These are phyloP conservation scores for Hoplostethus mediterraneus DNA, from an alignment of 2,797 vertebrate species.

Conservation along the genomic window DNA sequence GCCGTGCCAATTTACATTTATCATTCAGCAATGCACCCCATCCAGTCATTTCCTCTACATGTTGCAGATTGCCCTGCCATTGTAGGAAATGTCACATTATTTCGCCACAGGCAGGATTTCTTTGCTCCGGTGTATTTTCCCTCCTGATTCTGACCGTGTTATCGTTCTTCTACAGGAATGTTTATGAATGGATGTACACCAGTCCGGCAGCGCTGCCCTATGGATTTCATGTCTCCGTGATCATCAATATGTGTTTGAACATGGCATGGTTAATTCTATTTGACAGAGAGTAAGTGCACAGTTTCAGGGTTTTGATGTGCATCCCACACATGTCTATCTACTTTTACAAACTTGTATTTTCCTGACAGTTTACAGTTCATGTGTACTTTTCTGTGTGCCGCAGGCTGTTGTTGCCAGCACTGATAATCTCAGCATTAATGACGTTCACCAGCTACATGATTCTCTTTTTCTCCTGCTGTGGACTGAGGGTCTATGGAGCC, in stretches of 20 bases:
- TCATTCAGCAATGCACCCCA: slow-evolving; percentile 1
- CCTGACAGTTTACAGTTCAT: neutral
- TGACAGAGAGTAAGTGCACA: slow-evolving; percentile 76
- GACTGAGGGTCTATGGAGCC: slow-evolving; percentile 73
- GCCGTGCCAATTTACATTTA: slow-evolving; percentile 33
- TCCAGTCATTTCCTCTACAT: slow-evolving; percentile 48
- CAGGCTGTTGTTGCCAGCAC: slow-evolving; percentile 78
- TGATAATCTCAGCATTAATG: slow-evolving; percentile 81
- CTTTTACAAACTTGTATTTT: neutral
- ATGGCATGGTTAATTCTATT: slow-evolving; percentile 74
- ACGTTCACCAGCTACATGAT: slow-evolving; percentile 65
- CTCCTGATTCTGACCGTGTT: slow-evolving; percentile 26
- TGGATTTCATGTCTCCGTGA: slow-evolving; percentile 73
- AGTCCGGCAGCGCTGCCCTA: slow-evolving; percentile 73
- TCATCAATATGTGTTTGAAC: slow-evolving; percentile 68
- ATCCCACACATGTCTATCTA: neutral
- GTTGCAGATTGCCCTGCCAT: slow-evolving; percentile 43
- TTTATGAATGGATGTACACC: slow-evolving; percentile 76
- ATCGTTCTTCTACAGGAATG: slow-evolving; percentile 55
- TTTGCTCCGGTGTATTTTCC: slow-evolving; percentile 32
- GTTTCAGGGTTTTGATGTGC: neutral
- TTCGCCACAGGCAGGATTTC: slow-evolving; percentile 44
- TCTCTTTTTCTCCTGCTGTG: slow-evolving; percentile 79
- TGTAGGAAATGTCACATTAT: slow-evolving; percentile 45
- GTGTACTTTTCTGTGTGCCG: slow-evolving; percentile 42